Conservation (phyloP, 2,113 vertebrate genomes). For the Crotalus horridus region DNA sequence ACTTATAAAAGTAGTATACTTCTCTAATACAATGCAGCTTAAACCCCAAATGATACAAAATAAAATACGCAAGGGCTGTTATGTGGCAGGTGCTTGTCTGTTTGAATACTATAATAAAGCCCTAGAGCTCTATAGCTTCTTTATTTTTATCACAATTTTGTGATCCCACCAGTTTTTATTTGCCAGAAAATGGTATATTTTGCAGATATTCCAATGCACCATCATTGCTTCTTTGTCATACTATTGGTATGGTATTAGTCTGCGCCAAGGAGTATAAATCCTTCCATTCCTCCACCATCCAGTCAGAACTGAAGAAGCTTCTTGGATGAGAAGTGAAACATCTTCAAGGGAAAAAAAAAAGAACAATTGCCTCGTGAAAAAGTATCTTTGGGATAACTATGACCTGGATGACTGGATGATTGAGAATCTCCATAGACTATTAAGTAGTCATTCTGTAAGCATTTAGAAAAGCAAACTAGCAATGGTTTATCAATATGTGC, state of each 20-base stretch:
- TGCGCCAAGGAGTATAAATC: background rate
- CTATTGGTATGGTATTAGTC: background rate
- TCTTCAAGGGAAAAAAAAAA: too few relatives aligned
- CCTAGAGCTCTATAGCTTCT: background rate
- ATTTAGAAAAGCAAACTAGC: background rate
- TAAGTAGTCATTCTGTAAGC: background rate
- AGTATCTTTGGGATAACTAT: too few relatives aligned
- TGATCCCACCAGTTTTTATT: background rate
- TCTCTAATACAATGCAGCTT: background rate
- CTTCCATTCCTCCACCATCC: too few relatives aligned
- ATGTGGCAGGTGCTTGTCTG: background rate
- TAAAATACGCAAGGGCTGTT: background rate
- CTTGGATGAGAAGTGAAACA: too few relatives aligned
- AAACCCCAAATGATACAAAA: background rate
- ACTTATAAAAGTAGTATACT: background rate
- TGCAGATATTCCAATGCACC: background rate
- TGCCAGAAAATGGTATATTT: background rate
- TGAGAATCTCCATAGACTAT: background rate
- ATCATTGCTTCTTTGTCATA: background rate
- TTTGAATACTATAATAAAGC: background rate
- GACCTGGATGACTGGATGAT: too few relatives aligned
- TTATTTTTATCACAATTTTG: background rate
- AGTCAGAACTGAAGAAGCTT: too few relatives aligned
- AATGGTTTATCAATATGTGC: background rate
- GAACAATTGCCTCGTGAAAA: too few relatives aligned